Evolutionary conservation across 2,888 invertebrate genomes (phyloP).

Genomic region (Melieria omissa): DNA sequence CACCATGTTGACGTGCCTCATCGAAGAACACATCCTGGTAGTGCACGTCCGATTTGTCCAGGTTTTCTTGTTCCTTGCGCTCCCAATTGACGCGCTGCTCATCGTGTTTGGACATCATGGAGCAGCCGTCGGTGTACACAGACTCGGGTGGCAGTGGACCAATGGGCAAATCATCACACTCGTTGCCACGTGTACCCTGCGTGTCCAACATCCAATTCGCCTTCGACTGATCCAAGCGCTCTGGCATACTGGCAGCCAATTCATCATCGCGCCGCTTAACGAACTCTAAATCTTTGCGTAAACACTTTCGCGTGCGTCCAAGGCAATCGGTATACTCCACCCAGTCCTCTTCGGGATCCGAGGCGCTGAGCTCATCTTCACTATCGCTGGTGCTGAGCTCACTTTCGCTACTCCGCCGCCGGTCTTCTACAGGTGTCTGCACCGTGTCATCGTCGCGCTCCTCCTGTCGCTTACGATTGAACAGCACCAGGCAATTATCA

Average conservation of each 20-base stretch:
- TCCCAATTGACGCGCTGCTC: slow-evolving; percentile 89
- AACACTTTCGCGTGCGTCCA: slow-evolving; percentile 87
- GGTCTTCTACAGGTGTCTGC: slow-evolving; percentile 49
- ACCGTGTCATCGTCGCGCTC: slow-evolving; percentile 43
- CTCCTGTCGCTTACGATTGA: slow-evolving; percentile 66
- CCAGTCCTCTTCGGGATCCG: slow-evolving; percentile 76
- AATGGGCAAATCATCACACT: slow-evolving; percentile 48
- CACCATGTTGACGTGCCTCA: slow-evolving; percentile 93
- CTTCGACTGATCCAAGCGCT: slow-evolving; percentile 62
- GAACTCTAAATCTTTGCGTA: slow-evolving; percentile 78
- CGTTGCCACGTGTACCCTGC: slow-evolving; percentile 49
- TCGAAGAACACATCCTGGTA: slow-evolving; percentile 93
- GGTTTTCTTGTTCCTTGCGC: slow-evolving; percentile 79
- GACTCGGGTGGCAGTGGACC: slow-evolving; percentile 64
- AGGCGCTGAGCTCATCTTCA: slow-evolving; percentile 53
- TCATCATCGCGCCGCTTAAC: slow-evolving; percentile 74
- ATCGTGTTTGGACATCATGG: slow-evolving; percentile 72
- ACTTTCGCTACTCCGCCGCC: slow-evolving; percentile 24
- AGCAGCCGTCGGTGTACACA: slow-evolving; percentile 62
- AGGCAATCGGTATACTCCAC: slow-evolving; percentile 90
- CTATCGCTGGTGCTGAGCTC: slow-evolving; percentile 67
- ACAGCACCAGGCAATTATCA: slow-evolving; percentile 65
- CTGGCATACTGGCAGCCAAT: slow-evolving; percentile 62
- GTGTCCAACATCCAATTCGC: slow-evolving; percentile 66
- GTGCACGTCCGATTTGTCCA: slow-evolving; percentile 81